phyloP scores from a whole-genome alignment of 2,113 vertebrate species.

The Turnix velox region DNA sequence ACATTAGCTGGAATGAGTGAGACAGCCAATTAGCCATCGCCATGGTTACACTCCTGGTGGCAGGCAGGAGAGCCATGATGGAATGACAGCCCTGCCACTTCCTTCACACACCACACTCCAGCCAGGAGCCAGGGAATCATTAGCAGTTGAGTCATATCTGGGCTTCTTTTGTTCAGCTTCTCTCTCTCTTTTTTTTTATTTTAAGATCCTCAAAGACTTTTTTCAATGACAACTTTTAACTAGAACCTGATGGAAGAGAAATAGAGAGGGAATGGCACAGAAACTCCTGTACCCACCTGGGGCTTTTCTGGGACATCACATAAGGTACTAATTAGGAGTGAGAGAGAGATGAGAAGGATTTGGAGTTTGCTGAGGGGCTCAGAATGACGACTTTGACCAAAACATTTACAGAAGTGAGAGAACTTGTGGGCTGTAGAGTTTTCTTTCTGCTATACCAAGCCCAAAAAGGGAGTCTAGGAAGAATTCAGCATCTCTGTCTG shows the following conservation, averaged over 20 bases:
- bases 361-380: background rate
- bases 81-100: conserved; percentile 6
- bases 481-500: background rate
- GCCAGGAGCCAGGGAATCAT: conserved; percentile 33
- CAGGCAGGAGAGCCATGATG: background rate
- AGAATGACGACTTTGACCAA: background rate
- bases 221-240: conserved; percentile 17
- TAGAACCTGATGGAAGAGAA: background rate
- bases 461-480: background rate
- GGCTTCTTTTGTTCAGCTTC: conserved; percentile 18
- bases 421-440: background rate
- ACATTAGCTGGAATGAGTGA: conserved; percentile 1
- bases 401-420: background rate
- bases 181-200: conserved; percentile 46
- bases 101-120: background rate
- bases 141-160: conserved; percentile 39
- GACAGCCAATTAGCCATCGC: conserved; percentile 39
- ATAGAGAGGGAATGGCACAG: background rate
- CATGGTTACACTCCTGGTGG: conserved; percentile 41
- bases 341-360: background rate
- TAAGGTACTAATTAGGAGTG: background rate
- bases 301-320: background rate
- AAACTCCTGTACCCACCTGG: background rate
- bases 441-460: background rate
- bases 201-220: conserved; percentile 37